Evolutionary conservation across 2,888 invertebrate genomes (phyloP).

Genomic region (Agriopis marginaria): DNA sequence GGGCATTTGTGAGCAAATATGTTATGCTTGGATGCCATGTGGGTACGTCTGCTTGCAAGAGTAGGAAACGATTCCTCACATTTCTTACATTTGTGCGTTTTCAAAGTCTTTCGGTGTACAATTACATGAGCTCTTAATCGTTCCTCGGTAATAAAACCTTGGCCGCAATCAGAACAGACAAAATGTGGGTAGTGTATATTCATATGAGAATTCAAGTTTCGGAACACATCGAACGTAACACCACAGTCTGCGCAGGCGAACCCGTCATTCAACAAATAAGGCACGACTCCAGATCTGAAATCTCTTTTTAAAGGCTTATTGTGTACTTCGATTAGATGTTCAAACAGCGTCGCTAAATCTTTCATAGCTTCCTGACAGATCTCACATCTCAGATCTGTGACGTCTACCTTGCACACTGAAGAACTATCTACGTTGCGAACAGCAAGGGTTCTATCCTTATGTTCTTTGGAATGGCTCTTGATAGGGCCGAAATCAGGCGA

Average conservation of each 20-base stretch:
- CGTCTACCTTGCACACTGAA: slow-evolving; percentile 29
- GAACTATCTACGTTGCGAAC: slow-evolving; percentile 4
- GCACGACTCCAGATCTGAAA: slow-evolving; percentile 28
- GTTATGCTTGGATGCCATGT: slow-evolving; percentile 12
- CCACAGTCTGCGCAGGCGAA: slow-evolving; percentile 32
- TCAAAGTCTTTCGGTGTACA: slow-evolving; percentile 23
- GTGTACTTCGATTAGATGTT: slow-evolving; percentile 32
- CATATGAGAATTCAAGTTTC: slow-evolving; percentile 58
- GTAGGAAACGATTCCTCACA: slow-evolving; percentile 66
- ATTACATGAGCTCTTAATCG: slow-evolving; percentile 7
- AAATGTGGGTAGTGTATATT: slow-evolving; percentile 64
- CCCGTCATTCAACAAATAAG: slow-evolving; percentile 26
- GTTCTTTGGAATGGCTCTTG: slow-evolving; percentile 14
- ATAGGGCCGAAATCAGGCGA: slow-evolving; percentile 16
- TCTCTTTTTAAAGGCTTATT: slow-evolving; percentile 22
- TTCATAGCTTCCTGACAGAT: slow-evolving; percentile 29
- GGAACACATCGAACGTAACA: slow-evolving; percentile 22
- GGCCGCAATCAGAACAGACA: slow-evolving; percentile 57
- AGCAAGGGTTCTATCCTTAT: slow-evolving; percentile 8
- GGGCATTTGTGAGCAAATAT: slow-evolving; percentile 54
- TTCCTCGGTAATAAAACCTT: slow-evolving; percentile 42
- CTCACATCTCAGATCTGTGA: slow-evolving; percentile 34
- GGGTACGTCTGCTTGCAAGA: slow-evolving; percentile 51
- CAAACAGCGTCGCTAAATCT: slow-evolving; percentile 23
- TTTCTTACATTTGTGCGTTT: slow-evolving; percentile 62